These are phyloP conservation scores for Microplitis deprimator DNA, from an alignment of 2,888 invertebrate genomes.

Conservation along the genomic window DNA sequence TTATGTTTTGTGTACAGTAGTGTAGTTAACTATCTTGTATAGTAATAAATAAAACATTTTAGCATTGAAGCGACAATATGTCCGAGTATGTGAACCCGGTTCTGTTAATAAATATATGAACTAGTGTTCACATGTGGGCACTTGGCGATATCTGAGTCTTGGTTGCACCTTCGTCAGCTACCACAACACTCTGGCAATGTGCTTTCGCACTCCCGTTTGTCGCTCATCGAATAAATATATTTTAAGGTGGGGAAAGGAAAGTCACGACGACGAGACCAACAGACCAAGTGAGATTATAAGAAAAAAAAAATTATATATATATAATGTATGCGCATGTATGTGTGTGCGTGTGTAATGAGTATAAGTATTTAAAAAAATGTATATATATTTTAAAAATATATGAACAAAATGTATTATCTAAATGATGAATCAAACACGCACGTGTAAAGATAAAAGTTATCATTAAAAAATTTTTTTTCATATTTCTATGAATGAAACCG, in stretches of 20 bases:
- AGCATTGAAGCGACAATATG: conserved; percentile 37
- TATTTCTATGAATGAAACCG: background rate
- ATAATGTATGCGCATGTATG: too few species aligned
- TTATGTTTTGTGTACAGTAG: too few species aligned
- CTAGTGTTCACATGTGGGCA: conserved; percentile 38
- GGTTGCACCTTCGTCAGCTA: conserved; percentile 56
- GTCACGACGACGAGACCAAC: conserved; percentile 16
- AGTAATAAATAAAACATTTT: too few species aligned
- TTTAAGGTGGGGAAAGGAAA: conserved; percentile 28
- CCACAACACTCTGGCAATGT: conserved; percentile 51
- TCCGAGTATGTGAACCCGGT: conserved; percentile 40
- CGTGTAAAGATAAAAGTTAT: background rate
- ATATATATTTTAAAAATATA: background rate
- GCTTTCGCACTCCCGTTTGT: conserved; percentile 59
- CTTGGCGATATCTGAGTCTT: conserved; percentile 44
- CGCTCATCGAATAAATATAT: conserved; percentile 43
- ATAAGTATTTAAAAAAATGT: background rate
- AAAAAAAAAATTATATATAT: background rate
- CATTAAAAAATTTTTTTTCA: background rate
- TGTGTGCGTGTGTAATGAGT: too few species aligned
- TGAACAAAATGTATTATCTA: background rate
- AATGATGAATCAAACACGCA: background rate
- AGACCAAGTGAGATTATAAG: background rate
- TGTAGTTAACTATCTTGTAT: too few species aligned
- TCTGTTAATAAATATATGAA: conserved; percentile 37